Evolutionary conservation across 2,113 vertebrate species (phyloP), one percentile per base, ranked within the genome.

Genomic region (Lycocorax pyrrhopterus): DNA sequence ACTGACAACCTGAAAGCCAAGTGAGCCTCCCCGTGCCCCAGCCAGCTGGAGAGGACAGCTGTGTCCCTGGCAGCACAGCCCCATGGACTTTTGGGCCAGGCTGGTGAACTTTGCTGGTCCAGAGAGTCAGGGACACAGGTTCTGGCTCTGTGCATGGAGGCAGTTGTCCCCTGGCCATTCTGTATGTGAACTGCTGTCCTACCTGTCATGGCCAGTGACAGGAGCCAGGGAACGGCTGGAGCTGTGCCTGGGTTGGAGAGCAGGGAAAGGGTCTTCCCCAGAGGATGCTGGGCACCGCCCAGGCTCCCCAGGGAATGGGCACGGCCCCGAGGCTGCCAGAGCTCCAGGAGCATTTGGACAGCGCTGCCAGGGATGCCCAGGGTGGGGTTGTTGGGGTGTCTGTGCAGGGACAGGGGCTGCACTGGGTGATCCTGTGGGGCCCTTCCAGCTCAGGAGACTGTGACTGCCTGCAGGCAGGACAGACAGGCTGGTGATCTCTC

Each of bases 361-460:
- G 2, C 3, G 0, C 30, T 60, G 10, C 32, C 63, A 59, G 53
- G 62, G 52, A 5, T 75, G 46, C 13, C 9, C 71, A 83, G 53
- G 26, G 20, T n/a, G 62, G 16, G 62, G 0, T 15, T 76, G 20
- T 1, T 53, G 39, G 47, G 49, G 52, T 1, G 30, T 46, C 46
- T 89, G n/a, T 0, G 26, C 55, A 83, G 30, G 30, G 25, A 1
- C 13, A 21, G 16, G 26, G 0, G 39, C 2, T 41, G 41, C 0
- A 2, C 7, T 89, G 1, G 2, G 1, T 27, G 55, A 13, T 69
- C 12, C 41, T 76, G 30, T 1, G 62, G 4, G n/a, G 22, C 25
- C 14, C 17, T 33, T 10, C 44, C 35, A 43, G 26, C 63, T 33
- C 63, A 41, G 78, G 4, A 41, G 1, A 3, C 5, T 39, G 39